Conservation (phyloP, 1,140 invertebrate species). For the Nymphalis io region DNA sequence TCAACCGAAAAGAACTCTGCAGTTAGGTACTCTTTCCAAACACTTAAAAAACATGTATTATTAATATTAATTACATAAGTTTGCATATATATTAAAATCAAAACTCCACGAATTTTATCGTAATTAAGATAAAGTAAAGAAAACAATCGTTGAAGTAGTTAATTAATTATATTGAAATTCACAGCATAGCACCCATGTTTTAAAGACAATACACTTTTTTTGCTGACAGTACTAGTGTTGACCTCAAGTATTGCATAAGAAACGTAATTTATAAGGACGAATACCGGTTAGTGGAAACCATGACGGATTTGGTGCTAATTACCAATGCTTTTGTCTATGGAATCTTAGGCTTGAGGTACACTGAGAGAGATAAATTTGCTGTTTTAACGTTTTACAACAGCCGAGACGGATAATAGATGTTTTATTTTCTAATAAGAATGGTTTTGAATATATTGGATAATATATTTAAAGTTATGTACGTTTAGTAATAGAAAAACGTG, state of each 20-base stretch:
- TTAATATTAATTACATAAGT: too few species aligned
- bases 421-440: too few species aligned
- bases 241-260: slow-evolving; percentile 12
- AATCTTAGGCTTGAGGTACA: slow-evolving; percentile 7
- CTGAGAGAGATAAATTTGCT: neutral
- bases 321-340: slow-evolving; percentile 19
- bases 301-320: slow-evolving; percentile 32
- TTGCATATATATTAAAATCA: too few species aligned
- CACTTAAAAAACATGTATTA: too few species aligned
- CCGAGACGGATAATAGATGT: too few species aligned
- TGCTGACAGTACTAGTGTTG: neutral
- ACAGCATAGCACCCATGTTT: neutral
- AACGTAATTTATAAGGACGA: slow-evolving; percentile 22
- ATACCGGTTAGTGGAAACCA: slow-evolving; percentile 18
- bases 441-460: too few species aligned
- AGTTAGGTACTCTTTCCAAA: too few species aligned
- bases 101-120: too few species aligned
- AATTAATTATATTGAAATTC: neutral
- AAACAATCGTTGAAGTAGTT: neutral
- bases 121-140: too few species aligned
- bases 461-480: too few species aligned
- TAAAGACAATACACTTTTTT: neutral
- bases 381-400: neutral
- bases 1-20: too few species aligned
- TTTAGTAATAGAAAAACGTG: too few species aligned